Evolutionary conservation across 2,888 invertebrate genomes (phyloP).

Genomic region (Trypoxylon attenuatum): DNA sequence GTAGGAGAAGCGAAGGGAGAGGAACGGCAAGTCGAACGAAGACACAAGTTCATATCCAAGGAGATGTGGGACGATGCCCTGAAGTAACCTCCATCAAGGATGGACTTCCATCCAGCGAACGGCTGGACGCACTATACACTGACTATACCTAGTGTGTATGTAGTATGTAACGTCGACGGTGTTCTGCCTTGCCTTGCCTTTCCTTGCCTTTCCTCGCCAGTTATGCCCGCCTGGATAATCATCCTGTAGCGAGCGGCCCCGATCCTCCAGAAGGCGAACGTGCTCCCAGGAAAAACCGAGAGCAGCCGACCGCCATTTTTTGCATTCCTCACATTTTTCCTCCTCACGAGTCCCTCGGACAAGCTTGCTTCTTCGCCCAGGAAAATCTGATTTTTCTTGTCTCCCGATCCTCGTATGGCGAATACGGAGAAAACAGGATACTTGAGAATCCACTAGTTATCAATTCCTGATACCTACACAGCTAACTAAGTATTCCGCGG

Average conservation of each 20-base stretch:
- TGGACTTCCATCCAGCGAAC: conserved; percentile 66
- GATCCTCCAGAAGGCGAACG: conserved; percentile 25
- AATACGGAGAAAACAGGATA: no score
- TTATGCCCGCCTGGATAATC: conserved; percentile 49
- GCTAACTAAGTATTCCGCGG: no score
- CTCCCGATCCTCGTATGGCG: no score
- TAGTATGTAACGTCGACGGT: no score
- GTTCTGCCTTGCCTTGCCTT: no score
- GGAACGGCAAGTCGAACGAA: conserved; percentile 62
- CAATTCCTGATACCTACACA: no score
- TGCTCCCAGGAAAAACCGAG: background rate
- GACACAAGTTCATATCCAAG: conserved; percentile 70
- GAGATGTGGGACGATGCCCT: conserved; percentile 73
- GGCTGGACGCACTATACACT: conserved; percentile 45
- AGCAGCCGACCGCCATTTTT: background rate
- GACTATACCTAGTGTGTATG: background rate
- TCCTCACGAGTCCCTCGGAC: no score
- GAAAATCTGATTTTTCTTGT: no score
- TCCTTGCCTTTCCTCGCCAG: conserved; percentile 48
- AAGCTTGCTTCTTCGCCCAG: no score
- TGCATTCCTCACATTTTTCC: background rate
- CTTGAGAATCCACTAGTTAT: no score
- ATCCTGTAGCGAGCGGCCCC: conserved; percentile 52
- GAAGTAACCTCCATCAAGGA: conserved; percentile 74
- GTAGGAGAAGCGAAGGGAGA: conserved; percentile 51